A percentile compares a stretch with the other conserved stretches of the same genome.
Conservation (phyloP, 2,888 invertebrate genomes). For the Lasiommata megera region DNA sequence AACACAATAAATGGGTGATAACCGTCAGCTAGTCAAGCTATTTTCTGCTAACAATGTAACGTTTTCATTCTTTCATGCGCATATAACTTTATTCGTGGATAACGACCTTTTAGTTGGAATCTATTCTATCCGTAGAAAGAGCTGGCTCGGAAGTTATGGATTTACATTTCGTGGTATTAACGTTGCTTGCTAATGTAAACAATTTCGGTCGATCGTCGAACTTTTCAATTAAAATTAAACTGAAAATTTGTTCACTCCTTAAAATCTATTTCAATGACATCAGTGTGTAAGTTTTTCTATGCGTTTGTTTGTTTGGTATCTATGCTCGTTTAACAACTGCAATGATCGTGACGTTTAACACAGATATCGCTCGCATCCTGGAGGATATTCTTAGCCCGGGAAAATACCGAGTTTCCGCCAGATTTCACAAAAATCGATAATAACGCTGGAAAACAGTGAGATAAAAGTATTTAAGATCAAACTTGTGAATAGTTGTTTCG, state of each 20-base stretch:
- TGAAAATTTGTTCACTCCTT: too few species aligned
- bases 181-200: constrained; percentile 9
- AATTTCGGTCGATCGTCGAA: not conserved
- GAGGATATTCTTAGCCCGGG: not conserved
- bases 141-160: constrained; percentile 5
- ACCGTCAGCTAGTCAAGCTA: constrained; percentile 59
- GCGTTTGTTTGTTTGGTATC: too few species aligned
- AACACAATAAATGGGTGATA: constrained; percentile 60
- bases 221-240: not conserved
- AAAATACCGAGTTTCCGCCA: too few species aligned
- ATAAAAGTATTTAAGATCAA: too few species aligned
- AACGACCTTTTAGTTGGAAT: constrained; percentile 17
- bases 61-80: constrained; percentile 42
- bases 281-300: too few species aligned
- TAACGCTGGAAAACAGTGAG: too few species aligned
- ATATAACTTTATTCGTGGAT: constrained; percentile 17
- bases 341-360: too few species aligned
- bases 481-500: too few species aligned
- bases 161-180: constrained; percentile 12
- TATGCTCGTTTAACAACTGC: too few species aligned
- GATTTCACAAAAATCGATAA: too few species aligned
- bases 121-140: constrained; percentile 7
- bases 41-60: constrained; percentile 58
- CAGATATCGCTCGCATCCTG: too few species aligned
- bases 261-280: too few species aligned